Conservation (phyloP, 2,797 vertebrate species). For the Anisognathus igniventris region DNA sequence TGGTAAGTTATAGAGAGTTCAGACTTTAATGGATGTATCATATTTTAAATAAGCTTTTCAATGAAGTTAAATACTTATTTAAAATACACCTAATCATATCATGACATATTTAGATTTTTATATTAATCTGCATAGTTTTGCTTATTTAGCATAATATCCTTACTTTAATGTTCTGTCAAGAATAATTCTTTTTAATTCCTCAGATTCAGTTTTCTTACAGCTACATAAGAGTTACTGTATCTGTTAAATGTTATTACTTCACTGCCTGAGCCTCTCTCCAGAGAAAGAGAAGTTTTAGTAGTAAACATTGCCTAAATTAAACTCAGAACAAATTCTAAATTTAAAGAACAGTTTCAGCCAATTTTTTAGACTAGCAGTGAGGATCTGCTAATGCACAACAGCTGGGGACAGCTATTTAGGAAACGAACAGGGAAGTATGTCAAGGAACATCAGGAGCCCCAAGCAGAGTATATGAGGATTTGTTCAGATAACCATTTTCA, state of each 20-base stretch:
- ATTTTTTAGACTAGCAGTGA: background rate
- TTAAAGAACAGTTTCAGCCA: background rate
- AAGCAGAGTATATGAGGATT: background rate
- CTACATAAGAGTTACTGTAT: background rate
- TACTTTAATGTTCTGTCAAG: background rate
- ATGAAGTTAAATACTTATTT: background rate
- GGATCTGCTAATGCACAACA: conserved; percentile 30
- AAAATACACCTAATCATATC: background rate
- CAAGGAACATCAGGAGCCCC: background rate
- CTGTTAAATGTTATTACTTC: background rate
- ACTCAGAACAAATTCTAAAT: conserved; percentile 49
- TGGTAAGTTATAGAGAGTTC: background rate
- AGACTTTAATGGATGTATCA: background rate
- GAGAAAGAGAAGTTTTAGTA: background rate
- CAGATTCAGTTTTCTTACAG: background rate
- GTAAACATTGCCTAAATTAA: conserved; percentile 45
- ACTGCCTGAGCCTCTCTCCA: background rate
- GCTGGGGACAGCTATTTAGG: conserved; percentile 17
- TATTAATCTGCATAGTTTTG: background rate
- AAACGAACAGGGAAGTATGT: background rate
- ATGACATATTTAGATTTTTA: background rate
- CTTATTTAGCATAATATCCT: background rate
- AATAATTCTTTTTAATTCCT: background rate
- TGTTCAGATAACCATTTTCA: background rate
- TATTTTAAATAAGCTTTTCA: background rate